Evolutionary conservation across 2,888 invertebrate species (phyloP), one percentile per base, ranked within the genome.

Genomic region (Agrochola circellaris): DNA sequence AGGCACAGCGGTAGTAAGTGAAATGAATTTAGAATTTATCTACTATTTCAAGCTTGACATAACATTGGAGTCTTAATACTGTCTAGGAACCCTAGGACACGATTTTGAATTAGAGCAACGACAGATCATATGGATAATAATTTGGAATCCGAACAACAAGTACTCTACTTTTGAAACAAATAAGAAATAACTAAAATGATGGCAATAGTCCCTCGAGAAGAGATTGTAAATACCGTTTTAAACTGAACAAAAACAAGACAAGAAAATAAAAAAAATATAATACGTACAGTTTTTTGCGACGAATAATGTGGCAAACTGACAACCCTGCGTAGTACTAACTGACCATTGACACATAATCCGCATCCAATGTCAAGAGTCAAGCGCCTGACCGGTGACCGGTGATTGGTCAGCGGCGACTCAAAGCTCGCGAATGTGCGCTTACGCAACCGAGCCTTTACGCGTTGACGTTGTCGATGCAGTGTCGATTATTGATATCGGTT

Each of bases 301-400:
- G 8, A 8, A 23, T 23, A 51, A 51, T 23, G 51, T 51, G 51
- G 3, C 9, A 23, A 51, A 51, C 51, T 8, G 56, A n/a, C 56
- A 56, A 56, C 90, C 87, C 80, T 88, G 79, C 13, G 1, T 0
- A 51, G 51, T 51, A 38, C 15, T 48, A 76, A 84, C 75, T 81
- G 79, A 82, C 75, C 81, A 88, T 89, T 91, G 89, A 88, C 84
- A 87, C 85, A 88, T 89, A 89, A 88, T 88, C 90, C 88, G 88
- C 84, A 87, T 87, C 87, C 94, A 93, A 94, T 94, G 93, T 93
- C 93, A 92, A 91, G 90, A 90, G 88, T 90, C 74, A 87, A 89
- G 87, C 88, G 85, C 86, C 85, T 82, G 74, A 75, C 71, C 72
- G 75, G 75, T 82, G 74, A 75, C 72, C 74, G 75, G 73, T 73